Conservation (phyloP, 2,797 vertebrate genomes). For the Poeciliopsis paucimaculata region DNA sequence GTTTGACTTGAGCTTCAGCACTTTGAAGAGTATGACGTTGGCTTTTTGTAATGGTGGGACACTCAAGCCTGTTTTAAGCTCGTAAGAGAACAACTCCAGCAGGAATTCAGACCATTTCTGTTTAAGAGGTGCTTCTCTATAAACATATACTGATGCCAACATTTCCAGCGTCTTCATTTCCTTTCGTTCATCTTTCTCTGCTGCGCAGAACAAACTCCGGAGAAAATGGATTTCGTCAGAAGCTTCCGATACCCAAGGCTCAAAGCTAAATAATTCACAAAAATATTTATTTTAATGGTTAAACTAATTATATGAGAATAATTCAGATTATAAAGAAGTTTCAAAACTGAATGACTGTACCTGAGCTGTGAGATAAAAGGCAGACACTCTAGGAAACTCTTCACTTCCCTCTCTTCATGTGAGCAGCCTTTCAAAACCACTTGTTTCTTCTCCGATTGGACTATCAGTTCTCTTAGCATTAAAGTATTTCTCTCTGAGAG, state of each 20-base stretch:
- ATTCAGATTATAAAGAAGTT: neutral
- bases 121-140: neutral
- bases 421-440: neutral
- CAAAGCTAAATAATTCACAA: neutral
- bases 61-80: constrained; percentile 5
- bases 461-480: neutral
- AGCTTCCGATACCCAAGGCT: neutral
- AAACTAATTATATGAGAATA: neutral
- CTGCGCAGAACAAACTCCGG: constrained; percentile 12
- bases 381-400: constrained; percentile 1
- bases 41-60: neutral
- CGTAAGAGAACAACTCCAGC: constrained; percentile 14
- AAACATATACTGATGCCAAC: constrained; percentile 1
- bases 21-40: neutral
- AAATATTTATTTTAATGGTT: neutral
- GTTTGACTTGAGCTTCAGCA: neutral
- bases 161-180: neutral
- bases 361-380: constrained; percentile 4
- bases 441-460: neutral
- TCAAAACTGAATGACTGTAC: neutral
- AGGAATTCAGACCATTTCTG: neutral
- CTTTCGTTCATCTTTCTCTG: constrained; percentile 1
- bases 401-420: neutral
- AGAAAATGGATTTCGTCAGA: neutral
- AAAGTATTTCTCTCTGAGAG: neutral